Base-by-base conservation (phyloP, 2,888 invertebrate species). In the Heterodera filipjevi region DNA sequence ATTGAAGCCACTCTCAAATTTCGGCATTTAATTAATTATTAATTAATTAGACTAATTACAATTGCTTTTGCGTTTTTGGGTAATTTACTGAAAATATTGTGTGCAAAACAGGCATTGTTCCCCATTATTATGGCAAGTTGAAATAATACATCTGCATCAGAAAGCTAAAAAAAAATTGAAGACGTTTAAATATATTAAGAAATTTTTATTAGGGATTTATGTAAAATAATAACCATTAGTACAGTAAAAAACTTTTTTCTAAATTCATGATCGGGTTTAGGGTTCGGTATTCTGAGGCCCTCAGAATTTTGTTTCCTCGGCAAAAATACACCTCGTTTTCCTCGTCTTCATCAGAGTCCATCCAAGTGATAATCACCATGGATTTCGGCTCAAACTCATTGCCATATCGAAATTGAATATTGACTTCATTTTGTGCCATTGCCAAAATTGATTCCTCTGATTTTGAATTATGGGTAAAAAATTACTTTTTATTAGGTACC, bases 341-440 rank as follows among this genome's bases (percentile, higher is more conserved):
- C 2, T 76, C 76, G 35, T 59, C 66, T 30, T 85, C 84, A 73
- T 89, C 87, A 27, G 59, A 27, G 27, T 59, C 27, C 59, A 59
- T 59, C 89, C 89, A 89, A 2, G 89, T 89, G 33, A 89, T 83
- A 16, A 89, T 83, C 8, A 89, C 72, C 0, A 89, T 87, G 10
- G 88, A 87, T 32, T 77, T 80, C 8, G 89, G 86, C 35, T 83
- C 76, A 79, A 89, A 89, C 19, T 81, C 81, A 12, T 82, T 82
- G 12, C 87, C 88, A 78, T 89, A 88, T 35, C 87, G 80, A 75
- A 89, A 89, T 77, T 89, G 89, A 64, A 89, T 89, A 78, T 89
- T 88, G 66, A 89, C 89, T 76, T 89, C 89, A 79, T 84, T 88
- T 68, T 86, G 85, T 3, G 87, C 87, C 75, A 89, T 71, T 66